These are phyloP conservation scores for Babyrousa celebensis DNA, from an alignment of 2,797 vertebrate species.

Conservation along the genomic window DNA sequence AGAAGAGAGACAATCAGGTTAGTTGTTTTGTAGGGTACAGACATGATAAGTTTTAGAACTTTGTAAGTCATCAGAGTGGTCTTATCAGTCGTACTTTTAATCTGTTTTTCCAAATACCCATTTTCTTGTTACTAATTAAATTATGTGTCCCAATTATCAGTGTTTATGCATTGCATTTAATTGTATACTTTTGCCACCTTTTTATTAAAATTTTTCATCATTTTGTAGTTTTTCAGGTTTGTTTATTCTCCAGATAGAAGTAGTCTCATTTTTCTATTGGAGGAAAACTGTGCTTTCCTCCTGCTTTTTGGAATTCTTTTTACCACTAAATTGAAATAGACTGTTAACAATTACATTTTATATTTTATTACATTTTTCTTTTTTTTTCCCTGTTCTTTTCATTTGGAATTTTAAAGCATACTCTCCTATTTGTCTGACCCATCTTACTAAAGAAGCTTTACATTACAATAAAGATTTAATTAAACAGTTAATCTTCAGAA, in stretches of 20 bases:
- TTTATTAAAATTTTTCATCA: conserved; percentile 69
- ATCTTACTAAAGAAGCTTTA: conserved; percentile 67
- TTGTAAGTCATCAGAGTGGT: conserved; percentile 74
- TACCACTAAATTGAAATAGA: conserved; percentile 38
- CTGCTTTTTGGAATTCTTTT: conserved; percentile 60
- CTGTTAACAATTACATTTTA: conserved; percentile 7
- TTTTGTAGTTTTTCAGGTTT: conserved; percentile 56
- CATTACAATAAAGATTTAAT: conserved; percentile 52
- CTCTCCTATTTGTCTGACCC: neutral
- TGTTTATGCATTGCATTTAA: conserved; percentile 77
- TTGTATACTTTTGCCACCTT: conserved; percentile 68
- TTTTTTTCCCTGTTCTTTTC: neutral
- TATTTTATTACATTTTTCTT: conserved; percentile 48
- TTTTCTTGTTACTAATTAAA: conserved; percentile 65
- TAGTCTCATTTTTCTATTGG: conserved; percentile 39
- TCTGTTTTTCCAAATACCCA: conserved; percentile 63
- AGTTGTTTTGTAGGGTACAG: conserved; percentile 84
- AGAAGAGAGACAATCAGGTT: conserved; percentile 86
- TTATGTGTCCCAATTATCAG: conserved; percentile 66
- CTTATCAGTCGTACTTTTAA: conserved; percentile 72
- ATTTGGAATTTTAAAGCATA: conserved; percentile 62
- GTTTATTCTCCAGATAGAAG: conserved; percentile 22
- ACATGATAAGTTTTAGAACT: conserved; percentile 74
- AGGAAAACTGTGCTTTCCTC: neutral
- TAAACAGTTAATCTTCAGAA: conserved; percentile 35